Base-by-base conservation (phyloP, 1,140 invertebrate species). In the Condylostylus longicornis region DNA sequence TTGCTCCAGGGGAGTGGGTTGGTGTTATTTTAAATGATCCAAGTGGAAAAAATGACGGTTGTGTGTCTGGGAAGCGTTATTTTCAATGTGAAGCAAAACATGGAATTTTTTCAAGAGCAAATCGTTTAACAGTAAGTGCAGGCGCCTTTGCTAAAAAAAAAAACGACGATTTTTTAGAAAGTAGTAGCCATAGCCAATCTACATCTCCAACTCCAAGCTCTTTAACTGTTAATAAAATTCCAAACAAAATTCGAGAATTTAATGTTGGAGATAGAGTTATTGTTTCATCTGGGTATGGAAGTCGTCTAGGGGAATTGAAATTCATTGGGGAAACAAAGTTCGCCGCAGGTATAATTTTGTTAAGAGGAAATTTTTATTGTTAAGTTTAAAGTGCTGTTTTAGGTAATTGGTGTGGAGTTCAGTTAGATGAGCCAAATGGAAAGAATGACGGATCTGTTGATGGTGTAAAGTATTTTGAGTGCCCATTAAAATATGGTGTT, bases 31-130 rank as follows among this genome's bases (percentile, higher is more conserved):
- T 98, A 37, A 93, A 98, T 61, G 82, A 90, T 44, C 74, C 89
- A 19, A 83, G 85, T 50, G 94, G 93, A 77, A 97, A 97, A 70
- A 97, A 98, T 61, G 90, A 97, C 66, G 94, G 94, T 13, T 87
- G 88, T 14, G 90, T 98, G 29, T 80, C 82, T 36, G 91, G 90
- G 20, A 75, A 77, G 17, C 70, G 82, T 20, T 95, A 94, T 59
- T 94, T 94, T 59, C 89, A 95, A 63, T 97, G 93, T 61, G 84
- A 90, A 61, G 72, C 86, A 6, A 89, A 89, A 49, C 75, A 79
- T 21, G 94, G 94, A 6, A 82, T 97, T 18, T 98, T 97, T 62
- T 90, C 90, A 20, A 73, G 88, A 2, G 67, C 94, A 17, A 86
- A 82, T 18, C 77, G 89, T 46, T 66, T 95, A n/a, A 86, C 85